Evolutionary conservation across 2,888 invertebrate species (phyloP).

Genomic region (Trichacis sp.): DNA sequence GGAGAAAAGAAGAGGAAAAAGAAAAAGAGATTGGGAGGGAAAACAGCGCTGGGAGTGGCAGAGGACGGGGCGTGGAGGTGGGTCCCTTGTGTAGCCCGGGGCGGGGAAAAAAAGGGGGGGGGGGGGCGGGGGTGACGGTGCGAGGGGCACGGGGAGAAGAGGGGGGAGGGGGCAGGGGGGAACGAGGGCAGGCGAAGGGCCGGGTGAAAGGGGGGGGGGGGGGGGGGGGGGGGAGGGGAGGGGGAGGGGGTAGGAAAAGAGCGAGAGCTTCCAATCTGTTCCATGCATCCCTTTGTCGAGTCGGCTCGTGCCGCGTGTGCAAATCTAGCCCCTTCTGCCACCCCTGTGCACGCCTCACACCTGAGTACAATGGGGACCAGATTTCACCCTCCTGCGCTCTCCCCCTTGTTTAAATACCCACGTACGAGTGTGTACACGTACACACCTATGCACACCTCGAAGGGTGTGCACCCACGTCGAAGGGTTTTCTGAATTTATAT

Average conservation of each 20-base stretch:
- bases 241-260: conserved; percentile 40
- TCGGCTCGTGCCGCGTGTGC: conserved; percentile 68
- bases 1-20: too few species aligned
- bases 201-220: conserved; percentile 37
- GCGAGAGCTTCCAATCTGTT: conserved; percentile 63
- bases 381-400: conserved; percentile 56
- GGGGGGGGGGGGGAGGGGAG: conserved; percentile 46
- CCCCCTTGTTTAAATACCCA: conserved; percentile 53
- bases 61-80: too few species aligned
- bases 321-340: conserved; percentile 57
- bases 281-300: conserved; percentile 64
- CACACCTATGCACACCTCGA: conserved; percentile 17
- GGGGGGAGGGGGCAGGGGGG: conserved; percentile 39
- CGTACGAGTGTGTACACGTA: conserved; percentile 27
- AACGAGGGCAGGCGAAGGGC: conserved; percentile 29
- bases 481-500: not conserved
- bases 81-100: too few species aligned
- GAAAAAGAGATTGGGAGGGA: too few species aligned
- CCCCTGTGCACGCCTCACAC: conserved; percentile 66
- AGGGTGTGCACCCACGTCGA: not conserved
- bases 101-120: too few species aligned
- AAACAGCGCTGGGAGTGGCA: too few species aligned
- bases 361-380: conserved; percentile 66
- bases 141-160: too few species aligned
- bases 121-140: too few species aligned